phyloP scores from a whole-genome alignment of 2,888 invertebrate genomes.

The Chironomus riparius region DNA sequence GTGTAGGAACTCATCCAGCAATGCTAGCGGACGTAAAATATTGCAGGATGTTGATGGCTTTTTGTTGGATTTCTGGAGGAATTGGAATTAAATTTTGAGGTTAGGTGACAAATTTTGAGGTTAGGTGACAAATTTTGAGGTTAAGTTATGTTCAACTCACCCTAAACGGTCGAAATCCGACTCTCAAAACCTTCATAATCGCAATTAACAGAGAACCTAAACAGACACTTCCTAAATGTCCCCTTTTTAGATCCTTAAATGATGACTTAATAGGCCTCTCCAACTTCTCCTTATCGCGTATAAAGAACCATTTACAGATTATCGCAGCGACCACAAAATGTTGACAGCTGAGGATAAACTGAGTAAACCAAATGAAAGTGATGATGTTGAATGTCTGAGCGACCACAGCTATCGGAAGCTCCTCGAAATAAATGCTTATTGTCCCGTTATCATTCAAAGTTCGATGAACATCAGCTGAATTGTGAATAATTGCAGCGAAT shows the following conservation, averaged over 20 bases:
- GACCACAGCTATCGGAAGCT: constrained; percentile 34
- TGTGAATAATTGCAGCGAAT: constrained; percentile 47
- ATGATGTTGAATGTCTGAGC: constrained; percentile 47
- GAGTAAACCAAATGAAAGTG: constrained; percentile 54
- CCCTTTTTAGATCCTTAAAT: constrained; percentile 46
- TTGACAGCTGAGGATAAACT: constrained; percentile 58
- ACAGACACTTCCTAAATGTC: constrained; percentile 70
- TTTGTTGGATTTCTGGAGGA: too few relatives aligned
- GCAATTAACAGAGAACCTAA: constrained; percentile 68
- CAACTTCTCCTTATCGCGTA: constrained; percentile 45
- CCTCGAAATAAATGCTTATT: background rate
- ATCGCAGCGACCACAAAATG: constrained; percentile 58
- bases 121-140: too few relatives aligned
- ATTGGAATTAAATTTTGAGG: too few relatives aligned
- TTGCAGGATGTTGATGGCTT: constrained; percentile 38
- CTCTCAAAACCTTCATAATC: constrained; percentile 54
- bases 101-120: too few relatives aligned
- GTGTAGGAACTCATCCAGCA: constrained; percentile 56
- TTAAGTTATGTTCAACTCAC: too few relatives aligned
- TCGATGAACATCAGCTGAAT: constrained; percentile 28
- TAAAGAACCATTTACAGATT: constrained; percentile 58
- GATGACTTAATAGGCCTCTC: constrained; percentile 44
- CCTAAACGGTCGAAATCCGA: constrained; percentile 40
- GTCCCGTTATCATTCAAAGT: too few relatives aligned
- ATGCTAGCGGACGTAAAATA: constrained; percentile 56